Evolutionary conservation across 1,140 invertebrate species (phyloP).

Genomic region (Steinernema feltiae): DNA sequence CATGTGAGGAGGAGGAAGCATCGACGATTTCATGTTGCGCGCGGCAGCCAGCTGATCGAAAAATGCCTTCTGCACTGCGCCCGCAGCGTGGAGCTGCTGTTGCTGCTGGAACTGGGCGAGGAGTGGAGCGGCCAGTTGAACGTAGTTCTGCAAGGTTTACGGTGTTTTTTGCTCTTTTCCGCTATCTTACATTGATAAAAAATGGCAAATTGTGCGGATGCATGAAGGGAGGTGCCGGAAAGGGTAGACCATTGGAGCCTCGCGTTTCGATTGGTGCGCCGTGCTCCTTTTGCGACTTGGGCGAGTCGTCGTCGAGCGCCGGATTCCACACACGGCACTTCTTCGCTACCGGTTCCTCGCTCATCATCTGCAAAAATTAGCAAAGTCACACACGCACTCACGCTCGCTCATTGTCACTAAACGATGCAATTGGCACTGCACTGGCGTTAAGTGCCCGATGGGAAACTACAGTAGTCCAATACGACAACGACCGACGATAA

Average conservation of each 20-base stretch:
- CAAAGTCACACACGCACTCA: not conserved
- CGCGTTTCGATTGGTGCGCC: not conserved
- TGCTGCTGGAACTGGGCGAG: constrained; percentile 7
- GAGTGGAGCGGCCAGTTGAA: not conserved
- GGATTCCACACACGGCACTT: constrained; percentile 15
- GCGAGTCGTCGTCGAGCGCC: constrained; percentile 8
- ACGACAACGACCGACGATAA: not conserved
- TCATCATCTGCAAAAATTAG: constrained; percentile 9
- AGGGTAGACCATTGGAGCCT: not conserved
- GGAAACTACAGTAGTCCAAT: constrained; percentile 10
- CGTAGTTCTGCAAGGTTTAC: constrained; percentile 12
- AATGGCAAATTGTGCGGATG: not conserved
- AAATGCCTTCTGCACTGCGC: not conserved
- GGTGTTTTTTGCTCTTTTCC: too few species aligned
- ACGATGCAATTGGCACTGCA: not conserved
- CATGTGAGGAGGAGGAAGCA: not conserved
- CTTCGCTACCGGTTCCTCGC: constrained; percentile 15
- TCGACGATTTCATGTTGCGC: not conserved
- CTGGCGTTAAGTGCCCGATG: not conserved
- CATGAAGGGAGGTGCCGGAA: not conserved
- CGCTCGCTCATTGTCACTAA: not conserved
- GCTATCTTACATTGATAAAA: not conserved
- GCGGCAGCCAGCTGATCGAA: not conserved
- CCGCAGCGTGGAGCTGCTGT: not conserved
- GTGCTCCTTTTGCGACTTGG: not conserved